Evolutionary conservation across 2,888 invertebrate genomes (phyloP), one percentile per base, ranked within the genome.

Genomic region (Lycophotia porphyrea): DNA sequence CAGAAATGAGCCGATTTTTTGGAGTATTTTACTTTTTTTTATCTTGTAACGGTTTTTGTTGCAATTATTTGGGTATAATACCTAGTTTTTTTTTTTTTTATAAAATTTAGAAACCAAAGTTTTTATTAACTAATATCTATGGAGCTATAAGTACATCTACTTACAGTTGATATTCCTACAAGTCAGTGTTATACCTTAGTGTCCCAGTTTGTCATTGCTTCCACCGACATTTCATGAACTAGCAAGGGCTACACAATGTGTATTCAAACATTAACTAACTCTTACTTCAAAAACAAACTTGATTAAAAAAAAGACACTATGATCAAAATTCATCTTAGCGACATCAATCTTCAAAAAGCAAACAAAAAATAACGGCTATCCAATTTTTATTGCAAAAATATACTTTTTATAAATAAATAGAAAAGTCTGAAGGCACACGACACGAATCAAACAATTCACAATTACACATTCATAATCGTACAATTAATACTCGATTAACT

Each of bases 371-470:
- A 34, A 80, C 34, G 74, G 78, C 82, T 84, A 87, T 79, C 66
- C 34, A 72, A 65, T 65, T 78, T 84, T 82, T 85, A 86, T 88
- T 82, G 76, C 83, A 86, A 84, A 74, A 78, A 67, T 39, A 67
- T 36, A 68, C 36, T 66, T 76, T 81, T 34, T 69, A 76, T 66
- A 80, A 82, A 82, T 89, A 88, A 84, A 86, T 86, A 87, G 69
- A 85, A 88, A 89, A 86, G 81, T 85, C 87, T 77, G 68, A 87
- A 84, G 85, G 88, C 88, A 88, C 80, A 85, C 86, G 66, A 78
- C 60, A 75, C 80, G 63, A 81, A 84, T 81, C 75, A 85, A 85
- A 77, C 74, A 81, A 86, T 78, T 85, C 81, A 85, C 84, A 79
- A 74, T 66, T 77, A 81, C 74, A 78, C 82, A 80, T 82, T 80